Conservation (phyloP, 2,797 vertebrate genomes). For the Neosilurus mollespiculum region DNA sequence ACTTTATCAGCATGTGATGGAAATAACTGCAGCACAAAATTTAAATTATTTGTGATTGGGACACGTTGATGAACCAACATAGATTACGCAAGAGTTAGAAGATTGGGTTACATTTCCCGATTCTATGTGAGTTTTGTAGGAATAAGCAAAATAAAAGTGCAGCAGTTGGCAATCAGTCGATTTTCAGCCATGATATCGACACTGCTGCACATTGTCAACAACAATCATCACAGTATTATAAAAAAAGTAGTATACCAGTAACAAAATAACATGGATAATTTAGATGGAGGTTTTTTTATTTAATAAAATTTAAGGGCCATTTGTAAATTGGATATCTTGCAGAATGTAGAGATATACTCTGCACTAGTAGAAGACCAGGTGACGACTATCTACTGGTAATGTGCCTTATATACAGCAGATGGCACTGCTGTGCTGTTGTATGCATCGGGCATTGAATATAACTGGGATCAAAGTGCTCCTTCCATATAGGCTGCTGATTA, state of each 20-base stretch:
- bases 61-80: neutral
- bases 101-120: neutral
- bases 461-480: neutral
- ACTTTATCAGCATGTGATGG: neutral
- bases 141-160: neutral
- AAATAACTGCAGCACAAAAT: neutral
- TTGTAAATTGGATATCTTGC: neutral
- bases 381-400: neutral
- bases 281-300: neutral
- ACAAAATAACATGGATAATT: neutral
- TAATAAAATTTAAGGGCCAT: neutral
- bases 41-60: neutral
- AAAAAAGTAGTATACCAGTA: neutral
- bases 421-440: conserved; percentile 4
- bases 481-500: neutral
- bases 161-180: neutral
- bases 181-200: neutral
- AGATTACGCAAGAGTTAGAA: neutral
- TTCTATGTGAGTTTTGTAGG: neutral
- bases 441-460: no score
- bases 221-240: neutral
- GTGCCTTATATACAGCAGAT: conserved; percentile 7
- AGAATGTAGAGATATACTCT: neutral
- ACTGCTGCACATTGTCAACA: neutral
- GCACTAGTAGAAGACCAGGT: neutral